Evolutionary conservation across 2,797 vertebrate genomes (phyloP).

Genomic region (Bryconaethiops microstoma): DNA sequence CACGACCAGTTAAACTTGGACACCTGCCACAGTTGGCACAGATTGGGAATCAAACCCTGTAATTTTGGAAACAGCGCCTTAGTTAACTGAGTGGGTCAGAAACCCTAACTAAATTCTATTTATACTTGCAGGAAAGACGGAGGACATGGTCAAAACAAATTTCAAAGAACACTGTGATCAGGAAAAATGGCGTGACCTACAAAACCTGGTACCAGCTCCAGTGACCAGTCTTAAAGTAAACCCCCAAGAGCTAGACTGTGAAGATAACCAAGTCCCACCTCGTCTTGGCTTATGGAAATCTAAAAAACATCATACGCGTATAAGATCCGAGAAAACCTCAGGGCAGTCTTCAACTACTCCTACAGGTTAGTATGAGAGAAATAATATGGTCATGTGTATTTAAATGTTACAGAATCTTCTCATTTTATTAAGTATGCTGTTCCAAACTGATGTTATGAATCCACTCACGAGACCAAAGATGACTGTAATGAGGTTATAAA

Average conservation of each 20-base stretch:
- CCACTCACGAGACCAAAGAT: no score
- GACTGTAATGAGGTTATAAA: no score
- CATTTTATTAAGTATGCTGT: no score
- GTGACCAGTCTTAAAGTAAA: not conserved
- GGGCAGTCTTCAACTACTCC: not conserved
- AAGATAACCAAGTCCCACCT: constrained; percentile 28
- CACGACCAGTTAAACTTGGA: not conserved
- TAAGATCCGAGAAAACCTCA: not conserved
- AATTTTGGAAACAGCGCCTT: not conserved
- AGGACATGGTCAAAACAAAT: constrained; percentile 38
- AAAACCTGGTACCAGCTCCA: constrained; percentile 55
- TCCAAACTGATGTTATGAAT: no score
- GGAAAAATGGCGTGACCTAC: constrained; percentile 52
- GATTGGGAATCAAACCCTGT: not conserved
- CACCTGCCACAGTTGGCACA: not conserved
- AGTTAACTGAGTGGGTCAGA: not conserved
- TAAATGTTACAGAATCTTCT: not conserved
- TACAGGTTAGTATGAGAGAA: constrained; percentile 22
- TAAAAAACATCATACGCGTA: not conserved
- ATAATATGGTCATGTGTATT: not conserved
- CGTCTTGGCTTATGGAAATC: constrained; percentile 19
- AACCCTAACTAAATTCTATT: not conserved
- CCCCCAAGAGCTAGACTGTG: not conserved
- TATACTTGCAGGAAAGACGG: not conserved
- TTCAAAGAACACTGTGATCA: constrained; percentile 57